Percentiles rank a stretch among this genome's conserved stretches.
Conservation (phyloP, 1,140 invertebrate species). For the Charaxes varanes region DNA sequence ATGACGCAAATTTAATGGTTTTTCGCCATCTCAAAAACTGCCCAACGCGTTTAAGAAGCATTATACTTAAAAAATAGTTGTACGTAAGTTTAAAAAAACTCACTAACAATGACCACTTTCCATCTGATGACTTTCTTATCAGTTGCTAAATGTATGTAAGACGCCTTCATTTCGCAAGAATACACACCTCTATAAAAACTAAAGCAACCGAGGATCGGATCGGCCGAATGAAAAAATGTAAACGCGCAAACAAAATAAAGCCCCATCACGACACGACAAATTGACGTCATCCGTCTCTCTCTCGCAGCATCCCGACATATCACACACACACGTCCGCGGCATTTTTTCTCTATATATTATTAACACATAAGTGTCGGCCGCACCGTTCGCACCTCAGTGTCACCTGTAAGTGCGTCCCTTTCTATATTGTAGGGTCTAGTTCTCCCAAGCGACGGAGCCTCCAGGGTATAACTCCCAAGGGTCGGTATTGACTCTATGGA, state of each 20-base stretch:
- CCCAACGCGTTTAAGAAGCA: too few relatives aligned
- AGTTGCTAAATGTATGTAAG: too few relatives aligned
- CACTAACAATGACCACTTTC: too few relatives aligned
- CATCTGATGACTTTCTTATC: too few relatives aligned
- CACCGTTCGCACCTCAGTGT: conserved; percentile 36
- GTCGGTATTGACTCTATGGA: conserved; percentile 71
- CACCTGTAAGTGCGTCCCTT: conserved; percentile 51
- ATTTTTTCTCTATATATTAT: conserved; percentile 74
- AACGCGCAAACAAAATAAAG: conserved; percentile 69
- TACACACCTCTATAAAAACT: too few relatives aligned
- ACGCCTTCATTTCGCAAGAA: too few relatives aligned
- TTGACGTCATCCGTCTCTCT: conserved; percentile 71
- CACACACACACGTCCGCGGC: conserved; percentile 65
- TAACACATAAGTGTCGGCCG: conserved; percentile 66
- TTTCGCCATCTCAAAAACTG: too few relatives aligned
- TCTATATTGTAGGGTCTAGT: conserved; percentile 73
- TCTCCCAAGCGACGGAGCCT: conserved; percentile 69
- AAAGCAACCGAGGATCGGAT: conserved; percentile 14
- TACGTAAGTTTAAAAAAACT: too few relatives aligned
- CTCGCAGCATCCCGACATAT: conserved; percentile 70
- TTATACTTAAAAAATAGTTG: too few relatives aligned
- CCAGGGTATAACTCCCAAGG: conserved; percentile 71
- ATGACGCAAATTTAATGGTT: too few relatives aligned
- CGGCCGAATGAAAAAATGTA: conserved; percentile 44
- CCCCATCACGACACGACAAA: conserved; percentile 72